Evolutionary conservation across 1,140 invertebrate species (phyloP).

Genomic region (Chironomus striatipennis): DNA sequence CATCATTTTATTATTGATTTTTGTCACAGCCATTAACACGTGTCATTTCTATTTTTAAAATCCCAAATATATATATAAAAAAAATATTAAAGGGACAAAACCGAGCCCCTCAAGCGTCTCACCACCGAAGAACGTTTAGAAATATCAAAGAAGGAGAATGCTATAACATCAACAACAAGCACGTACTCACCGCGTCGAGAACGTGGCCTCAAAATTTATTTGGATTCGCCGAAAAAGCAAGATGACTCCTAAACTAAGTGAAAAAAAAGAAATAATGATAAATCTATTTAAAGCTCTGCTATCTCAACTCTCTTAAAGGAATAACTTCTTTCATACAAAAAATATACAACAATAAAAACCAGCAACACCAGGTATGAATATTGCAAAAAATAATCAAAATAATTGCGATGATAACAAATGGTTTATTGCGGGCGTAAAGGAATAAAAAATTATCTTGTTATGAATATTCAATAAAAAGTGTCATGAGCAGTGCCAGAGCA

Average conservation of each 20-base stretch:
- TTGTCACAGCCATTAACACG: not conserved
- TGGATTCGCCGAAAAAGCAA: conserved; percentile 44
- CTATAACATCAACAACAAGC: conserved; percentile 36
- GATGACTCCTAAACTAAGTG: conserved; percentile 27
- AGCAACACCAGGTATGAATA: not conserved
- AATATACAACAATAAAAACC: not conserved
- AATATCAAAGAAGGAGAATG: conserved; percentile 51
- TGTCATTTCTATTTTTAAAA: not conserved
- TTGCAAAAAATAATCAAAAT: not conserved
- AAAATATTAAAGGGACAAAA: conserved; percentile 49
- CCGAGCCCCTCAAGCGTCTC: conserved; percentile 49
- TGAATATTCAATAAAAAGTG: not conserved
- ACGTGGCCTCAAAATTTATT: conserved; percentile 64
- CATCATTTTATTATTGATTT: not conserved
- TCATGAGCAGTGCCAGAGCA: not conserved
- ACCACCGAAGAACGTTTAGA: conserved; percentile 53
- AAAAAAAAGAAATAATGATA: not conserved
- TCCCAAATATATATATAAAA: no score
- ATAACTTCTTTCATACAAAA: not conserved
- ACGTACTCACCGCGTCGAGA: conserved; percentile 52
- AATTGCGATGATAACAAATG: no score
- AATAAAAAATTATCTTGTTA: not conserved
- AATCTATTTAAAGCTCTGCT: not conserved
- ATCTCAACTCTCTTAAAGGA: not conserved
- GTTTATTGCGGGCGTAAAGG: not conserved